A percentile compares a stretch with the other conserved stretches of the same genome.
These are phyloP conservation scores for Fundulus diaphanus DNA, from an alignment of 2,797 vertebrate genomes.

Conservation along the genomic window DNA sequence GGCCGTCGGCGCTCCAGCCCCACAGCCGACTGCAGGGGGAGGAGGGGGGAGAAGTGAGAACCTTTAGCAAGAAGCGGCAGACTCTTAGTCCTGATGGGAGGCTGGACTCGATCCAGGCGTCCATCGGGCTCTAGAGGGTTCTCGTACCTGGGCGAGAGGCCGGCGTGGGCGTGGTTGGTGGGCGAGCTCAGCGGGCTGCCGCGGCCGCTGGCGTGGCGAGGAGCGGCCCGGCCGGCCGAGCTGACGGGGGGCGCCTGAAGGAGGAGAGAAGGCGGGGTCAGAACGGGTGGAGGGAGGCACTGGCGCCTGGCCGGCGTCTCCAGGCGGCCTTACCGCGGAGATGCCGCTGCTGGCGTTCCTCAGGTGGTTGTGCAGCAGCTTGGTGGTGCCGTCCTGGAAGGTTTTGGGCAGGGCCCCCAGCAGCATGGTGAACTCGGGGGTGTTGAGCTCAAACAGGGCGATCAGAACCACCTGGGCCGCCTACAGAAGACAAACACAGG, in stretches of 20 bases:
- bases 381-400: constrained; percentile 98
- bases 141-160: constrained; percentile 93
- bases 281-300: not conserved
- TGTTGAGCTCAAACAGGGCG: constrained; percentile 95
- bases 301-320: constrained; percentile 62
- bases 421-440: constrained; percentile 98
- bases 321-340: constrained; percentile 70
- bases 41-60: constrained; percentile 36
- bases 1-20: constrained; percentile 97
- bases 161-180: constrained; percentile 96
- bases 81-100: not conserved
- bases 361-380: constrained; percentile 96
- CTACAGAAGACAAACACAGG: constrained; percentile 67
- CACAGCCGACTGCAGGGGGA: constrained; percentile 91
- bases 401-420: constrained; percentile 98
- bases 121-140: too few relatives aligned
- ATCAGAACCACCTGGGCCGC: constrained; percentile 97
- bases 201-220: constrained; percentile 91
- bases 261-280: constrained; percentile 9
- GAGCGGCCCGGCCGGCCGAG: constrained; percentile 90
- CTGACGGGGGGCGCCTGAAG: constrained; percentile 93
- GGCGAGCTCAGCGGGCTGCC: constrained; percentile 96
- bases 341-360: constrained; percentile 92
- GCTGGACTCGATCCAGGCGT: not conserved
- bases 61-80: not conserved